phyloP scores from a whole-genome alignment of 2,113 vertebrate species.

The Theristicus caerulescens region DNA sequence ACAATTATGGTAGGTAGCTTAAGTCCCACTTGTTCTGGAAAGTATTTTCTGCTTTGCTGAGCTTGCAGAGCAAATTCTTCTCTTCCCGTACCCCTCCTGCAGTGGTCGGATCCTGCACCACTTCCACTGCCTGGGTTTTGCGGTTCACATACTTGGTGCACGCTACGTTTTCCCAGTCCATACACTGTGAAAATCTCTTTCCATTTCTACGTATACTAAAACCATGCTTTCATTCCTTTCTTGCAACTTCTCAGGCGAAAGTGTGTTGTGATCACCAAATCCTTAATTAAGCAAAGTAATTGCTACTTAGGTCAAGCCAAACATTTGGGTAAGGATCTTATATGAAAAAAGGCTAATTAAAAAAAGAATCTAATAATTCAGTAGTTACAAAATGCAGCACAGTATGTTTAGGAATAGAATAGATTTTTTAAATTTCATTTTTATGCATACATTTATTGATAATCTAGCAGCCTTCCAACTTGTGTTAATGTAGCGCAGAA shows the following conservation, averaged over 20 bases:
- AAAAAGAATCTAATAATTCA: neutral
- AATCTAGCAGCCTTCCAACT: neutral
- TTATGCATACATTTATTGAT: neutral
- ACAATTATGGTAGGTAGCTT: neutral
- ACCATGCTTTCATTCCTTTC: neutral
- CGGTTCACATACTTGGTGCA: fast-evolving
- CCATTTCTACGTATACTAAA: neutral
- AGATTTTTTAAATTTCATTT: neutral
- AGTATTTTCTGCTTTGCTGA: neutral
- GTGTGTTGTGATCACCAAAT: neutral
- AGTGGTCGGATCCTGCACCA: neutral
- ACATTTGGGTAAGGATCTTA: neutral
- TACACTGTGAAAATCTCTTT: neutral
- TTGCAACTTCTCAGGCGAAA: neutral
- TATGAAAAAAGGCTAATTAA: neutral
- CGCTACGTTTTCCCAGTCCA: neutral
- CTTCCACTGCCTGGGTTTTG: neutral
- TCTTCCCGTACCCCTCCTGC: neutral
- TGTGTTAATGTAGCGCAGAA: neutral
- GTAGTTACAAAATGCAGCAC: neutral
- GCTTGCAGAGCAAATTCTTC: neutral
- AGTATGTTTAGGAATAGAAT: neutral
- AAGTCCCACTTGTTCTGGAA: neutral
- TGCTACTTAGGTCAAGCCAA: neutral
- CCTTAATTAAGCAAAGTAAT: neutral